Evolutionary conservation across 1,140 invertebrate genomes (phyloP).

Genomic region (Asbolus verrucosus): DNA sequence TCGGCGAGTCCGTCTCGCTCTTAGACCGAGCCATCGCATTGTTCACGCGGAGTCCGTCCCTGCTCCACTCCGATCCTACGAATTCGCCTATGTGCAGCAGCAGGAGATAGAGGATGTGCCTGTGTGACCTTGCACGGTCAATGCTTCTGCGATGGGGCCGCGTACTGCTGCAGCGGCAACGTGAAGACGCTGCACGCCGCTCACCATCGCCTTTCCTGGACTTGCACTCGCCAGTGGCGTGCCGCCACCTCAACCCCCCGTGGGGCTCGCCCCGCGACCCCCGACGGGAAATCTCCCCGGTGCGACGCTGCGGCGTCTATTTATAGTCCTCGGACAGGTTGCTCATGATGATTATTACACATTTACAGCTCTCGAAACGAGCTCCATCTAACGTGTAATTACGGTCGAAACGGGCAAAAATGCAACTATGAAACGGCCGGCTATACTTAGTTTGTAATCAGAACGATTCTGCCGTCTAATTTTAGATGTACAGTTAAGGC

Average conservation of each 20-base stretch:
- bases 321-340: conserved; percentile 34
- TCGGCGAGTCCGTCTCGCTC: too few relatives aligned
- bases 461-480: conserved; percentile 13
- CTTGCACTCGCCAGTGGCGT: conserved; percentile 35
- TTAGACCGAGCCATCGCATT: too few relatives aligned
- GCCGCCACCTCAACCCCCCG: too few relatives aligned
- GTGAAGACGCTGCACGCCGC: conserved; percentile 36
- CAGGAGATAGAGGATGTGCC: conserved; percentile 36
- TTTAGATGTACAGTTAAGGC: conserved; percentile 16
- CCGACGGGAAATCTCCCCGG: too few relatives aligned
- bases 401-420: conserved; percentile 10
- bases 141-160: conserved; percentile 43
- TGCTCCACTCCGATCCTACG: neutral
- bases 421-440: conserved; percentile 9
- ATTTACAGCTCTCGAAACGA: conserved; percentile 41
- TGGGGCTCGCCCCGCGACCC: too few relatives aligned
- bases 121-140: conserved; percentile 52
- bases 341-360: conserved; percentile 39
- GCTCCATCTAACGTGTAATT: conserved; percentile 42
- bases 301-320: conserved; percentile 29
- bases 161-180: conserved; percentile 28
- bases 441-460: conserved; percentile 37
- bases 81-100: conserved; percentile 7
- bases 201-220: conserved; percentile 46
- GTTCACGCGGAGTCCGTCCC: too few relatives aligned